A percentile compares a stretch with the other conserved stretches of the same genome.
These are phyloP conservation scores for Thomomys bottae DNA, from an alignment of 2,113 vertebrate species.

Conservation along the genomic window DNA sequence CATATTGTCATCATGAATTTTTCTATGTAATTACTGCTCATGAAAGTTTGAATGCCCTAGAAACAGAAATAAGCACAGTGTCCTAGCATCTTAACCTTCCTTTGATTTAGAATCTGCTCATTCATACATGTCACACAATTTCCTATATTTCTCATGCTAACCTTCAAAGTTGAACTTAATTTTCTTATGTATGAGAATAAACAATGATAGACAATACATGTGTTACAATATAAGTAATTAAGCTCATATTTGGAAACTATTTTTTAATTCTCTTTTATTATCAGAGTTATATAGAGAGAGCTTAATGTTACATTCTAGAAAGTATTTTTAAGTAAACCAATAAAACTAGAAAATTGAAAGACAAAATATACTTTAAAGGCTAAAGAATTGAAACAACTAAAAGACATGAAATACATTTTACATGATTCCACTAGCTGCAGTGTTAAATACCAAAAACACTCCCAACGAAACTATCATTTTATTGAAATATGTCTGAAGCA, in stretches of 20 bases:
- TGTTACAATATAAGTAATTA: background rate
- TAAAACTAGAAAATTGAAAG: too few species aligned
- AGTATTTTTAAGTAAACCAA: too few species aligned
- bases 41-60: background rate
- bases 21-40: background rate
- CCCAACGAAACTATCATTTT: too few species aligned
- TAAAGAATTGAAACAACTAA: too few species aligned
- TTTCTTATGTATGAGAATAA: background rate
- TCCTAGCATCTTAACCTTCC: background rate
- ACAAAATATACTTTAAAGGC: too few species aligned
- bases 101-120: background rate
- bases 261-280: too few species aligned
- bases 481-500: too few species aligned
- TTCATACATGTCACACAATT: background rate
- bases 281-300: too few species aligned
- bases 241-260: background rate
- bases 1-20: background rate
- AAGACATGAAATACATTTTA: too few species aligned
- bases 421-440: too few species aligned
- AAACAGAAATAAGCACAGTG: background rate
- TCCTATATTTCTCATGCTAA: background rate
- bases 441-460: too few species aligned
- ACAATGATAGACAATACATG: background rate
- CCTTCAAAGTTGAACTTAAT: background rate
- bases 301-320: too few species aligned